Conservation (phyloP, 2,888 invertebrate genomes). For the Zelleria hepariella region DNA sequence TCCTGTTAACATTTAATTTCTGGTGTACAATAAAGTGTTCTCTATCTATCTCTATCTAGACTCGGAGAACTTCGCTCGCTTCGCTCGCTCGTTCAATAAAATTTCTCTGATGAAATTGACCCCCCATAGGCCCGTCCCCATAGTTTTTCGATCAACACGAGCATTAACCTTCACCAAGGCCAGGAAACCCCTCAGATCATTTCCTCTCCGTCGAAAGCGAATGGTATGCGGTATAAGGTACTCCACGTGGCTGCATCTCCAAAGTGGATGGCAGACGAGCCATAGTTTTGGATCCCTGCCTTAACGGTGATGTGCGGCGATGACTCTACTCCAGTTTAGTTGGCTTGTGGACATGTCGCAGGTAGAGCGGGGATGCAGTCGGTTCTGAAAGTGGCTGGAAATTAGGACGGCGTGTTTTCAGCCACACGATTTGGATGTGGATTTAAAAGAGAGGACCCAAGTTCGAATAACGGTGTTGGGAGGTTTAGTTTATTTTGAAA, state of each 20-base stretch:
- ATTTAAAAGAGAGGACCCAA: too few species aligned
- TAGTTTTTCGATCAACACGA: background rate
- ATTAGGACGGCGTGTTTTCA: too few species aligned
- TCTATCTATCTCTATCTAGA: too few species aligned
- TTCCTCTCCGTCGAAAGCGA: background rate
- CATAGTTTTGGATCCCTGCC: constrained; percentile 63
- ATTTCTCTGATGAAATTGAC: too few species aligned
- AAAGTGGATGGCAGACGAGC: constrained; percentile 34
- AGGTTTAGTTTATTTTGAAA: too few species aligned
- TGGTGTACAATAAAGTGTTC: too few species aligned
- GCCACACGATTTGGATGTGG: too few species aligned
- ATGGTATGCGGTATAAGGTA: constrained; percentile 9
- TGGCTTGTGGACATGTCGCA: background rate
- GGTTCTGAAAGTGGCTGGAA: background rate
- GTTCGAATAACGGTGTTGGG: too few species aligned
- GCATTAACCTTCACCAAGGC: background rate
- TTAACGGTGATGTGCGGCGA: constrained; percentile 35
- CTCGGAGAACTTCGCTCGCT: too few species aligned
- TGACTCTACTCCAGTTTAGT: constrained; percentile 36
- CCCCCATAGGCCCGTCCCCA: background rate
- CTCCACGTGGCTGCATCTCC: constrained; percentile 53
- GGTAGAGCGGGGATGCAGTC: background rate
- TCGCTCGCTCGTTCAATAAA: too few species aligned
- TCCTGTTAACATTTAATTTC: too few species aligned
- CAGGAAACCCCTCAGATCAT: background rate